phyloP scores from a whole-genome alignment of 2,888 invertebrate genomes.

The Julus scanicus region DNA sequence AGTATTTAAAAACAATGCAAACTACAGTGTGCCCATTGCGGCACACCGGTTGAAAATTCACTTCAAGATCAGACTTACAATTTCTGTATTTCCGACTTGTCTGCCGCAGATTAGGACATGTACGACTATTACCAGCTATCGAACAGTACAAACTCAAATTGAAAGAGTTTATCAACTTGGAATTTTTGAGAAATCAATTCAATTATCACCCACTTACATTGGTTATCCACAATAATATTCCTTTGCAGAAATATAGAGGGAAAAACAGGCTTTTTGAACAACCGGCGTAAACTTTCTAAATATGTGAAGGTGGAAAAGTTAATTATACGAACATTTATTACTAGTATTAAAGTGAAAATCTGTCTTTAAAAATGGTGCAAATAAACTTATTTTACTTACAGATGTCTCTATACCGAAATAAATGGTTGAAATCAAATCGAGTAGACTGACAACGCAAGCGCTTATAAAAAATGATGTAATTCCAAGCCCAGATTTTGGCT shows the following conservation, averaged over 20 bases:
- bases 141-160: not conserved
- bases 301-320: not conserved
- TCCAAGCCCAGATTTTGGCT: not conserved
- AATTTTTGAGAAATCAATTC: not conserved
- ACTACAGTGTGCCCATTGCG: too few relatives aligned
- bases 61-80: not conserved
- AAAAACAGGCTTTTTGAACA: conserved; percentile 25
- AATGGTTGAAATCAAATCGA: not conserved
- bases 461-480: not conserved
- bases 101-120: not conserved
- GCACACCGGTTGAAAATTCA: too few relatives aligned
- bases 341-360: not conserved
- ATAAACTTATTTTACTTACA: not conserved
- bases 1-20: too few relatives aligned
- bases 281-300: not conserved
- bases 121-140: not conserved
- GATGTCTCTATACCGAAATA: not conserved
- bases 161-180: not conserved
- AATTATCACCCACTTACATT: conserved; percentile 20
- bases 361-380: not conserved
- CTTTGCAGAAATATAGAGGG: conserved; percentile 40
- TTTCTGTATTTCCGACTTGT: not conserved
- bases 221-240: conserved; percentile 14
- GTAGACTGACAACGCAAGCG: not conserved
- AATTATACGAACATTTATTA: too few relatives aligned